Conservation (phyloP, 2,113 vertebrate genomes). For the Aviceda subcristata region DNA sequence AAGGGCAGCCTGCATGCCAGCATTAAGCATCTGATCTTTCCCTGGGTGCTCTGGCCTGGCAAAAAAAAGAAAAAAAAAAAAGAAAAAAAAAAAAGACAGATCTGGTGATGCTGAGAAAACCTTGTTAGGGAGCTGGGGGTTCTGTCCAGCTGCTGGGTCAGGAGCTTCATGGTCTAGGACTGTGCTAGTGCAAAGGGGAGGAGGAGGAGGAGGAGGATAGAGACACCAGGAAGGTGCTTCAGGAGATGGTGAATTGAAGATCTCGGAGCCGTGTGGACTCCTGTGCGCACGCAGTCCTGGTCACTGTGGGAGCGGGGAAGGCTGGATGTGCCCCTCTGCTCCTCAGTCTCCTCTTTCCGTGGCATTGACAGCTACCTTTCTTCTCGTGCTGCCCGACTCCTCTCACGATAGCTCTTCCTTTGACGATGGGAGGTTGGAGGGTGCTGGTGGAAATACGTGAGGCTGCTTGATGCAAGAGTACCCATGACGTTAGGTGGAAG, state of each 20-base stretch:
- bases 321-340: background rate
- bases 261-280: background rate
- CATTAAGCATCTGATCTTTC: background rate
- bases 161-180: background rate
- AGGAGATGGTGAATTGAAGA: background rate
- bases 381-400: background rate
- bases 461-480: background rate
- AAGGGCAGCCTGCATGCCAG: background rate
- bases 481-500: background rate
- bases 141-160: background rate
- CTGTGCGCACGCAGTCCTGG: accelerated
- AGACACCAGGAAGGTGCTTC: background rate
- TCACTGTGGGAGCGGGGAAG: background rate
- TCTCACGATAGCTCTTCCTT: background rate
- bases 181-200: background rate
- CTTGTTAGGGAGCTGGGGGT: background rate
- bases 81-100: background rate
- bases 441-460: background rate
- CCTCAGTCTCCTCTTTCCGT: background rate
- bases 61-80: background rate
- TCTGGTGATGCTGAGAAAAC: background rate
- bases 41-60: background rate
- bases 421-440: accelerated
- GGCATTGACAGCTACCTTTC: too few relatives aligned
- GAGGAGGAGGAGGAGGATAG: background rate